Evolutionary conservation across 2,113 vertebrate species (phyloP).

Genomic region (Zapus hudsonius): DNA sequence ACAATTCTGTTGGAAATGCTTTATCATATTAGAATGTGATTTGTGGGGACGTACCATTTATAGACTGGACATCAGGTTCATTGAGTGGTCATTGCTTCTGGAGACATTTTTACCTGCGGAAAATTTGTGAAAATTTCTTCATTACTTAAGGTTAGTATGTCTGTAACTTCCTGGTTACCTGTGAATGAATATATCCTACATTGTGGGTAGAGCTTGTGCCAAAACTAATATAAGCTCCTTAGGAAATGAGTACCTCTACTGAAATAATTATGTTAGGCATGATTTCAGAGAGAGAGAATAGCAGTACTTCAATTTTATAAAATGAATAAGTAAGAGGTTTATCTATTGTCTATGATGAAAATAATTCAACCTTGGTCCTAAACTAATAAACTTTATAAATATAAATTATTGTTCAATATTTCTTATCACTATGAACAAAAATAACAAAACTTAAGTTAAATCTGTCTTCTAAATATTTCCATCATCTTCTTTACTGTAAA

Average conservation of each 20-base stretch:
- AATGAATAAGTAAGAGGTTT: not conserved
- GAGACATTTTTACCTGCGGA: not conserved
- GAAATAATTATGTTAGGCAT: not conserved
- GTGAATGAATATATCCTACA: not conserved
- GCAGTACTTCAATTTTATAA: not conserved
- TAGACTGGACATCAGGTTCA: not conserved
- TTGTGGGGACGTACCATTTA: not conserved
- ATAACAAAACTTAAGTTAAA: not conserved
- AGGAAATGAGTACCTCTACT: not conserved
- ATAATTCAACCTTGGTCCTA: not conserved
- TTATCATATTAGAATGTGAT: slow-evolving; percentile 24
- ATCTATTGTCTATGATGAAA: slow-evolving; percentile 8
- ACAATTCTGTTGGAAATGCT: not conserved
- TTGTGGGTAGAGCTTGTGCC: not conserved
- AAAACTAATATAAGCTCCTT: not conserved
- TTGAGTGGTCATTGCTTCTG: not conserved
- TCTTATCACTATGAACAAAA: not conserved
- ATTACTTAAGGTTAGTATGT: not conserved
- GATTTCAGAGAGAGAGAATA: not conserved
- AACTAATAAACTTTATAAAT: not conserved
- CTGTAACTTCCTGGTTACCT: not conserved
- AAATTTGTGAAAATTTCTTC: not conserved
- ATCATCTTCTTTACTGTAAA: not conserved
- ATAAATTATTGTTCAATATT: not conserved
- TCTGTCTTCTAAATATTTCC: not conserved